Conservation (phyloP, 92 coral and sea anemone genomes). For the Galaxea fascicularis region DNA sequence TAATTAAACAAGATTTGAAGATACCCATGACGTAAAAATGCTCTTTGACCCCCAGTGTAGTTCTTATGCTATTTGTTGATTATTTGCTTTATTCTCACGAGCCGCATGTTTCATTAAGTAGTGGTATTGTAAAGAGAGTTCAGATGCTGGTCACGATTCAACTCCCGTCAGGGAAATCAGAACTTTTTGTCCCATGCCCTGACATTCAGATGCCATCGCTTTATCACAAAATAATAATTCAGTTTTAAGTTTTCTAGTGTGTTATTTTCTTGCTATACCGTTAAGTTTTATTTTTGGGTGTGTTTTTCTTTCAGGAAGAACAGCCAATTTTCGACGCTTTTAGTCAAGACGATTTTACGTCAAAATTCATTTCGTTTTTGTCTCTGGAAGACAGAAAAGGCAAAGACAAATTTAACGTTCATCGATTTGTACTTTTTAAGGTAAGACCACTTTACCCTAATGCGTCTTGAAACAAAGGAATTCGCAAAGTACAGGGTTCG, state of each 20-base stretch:
- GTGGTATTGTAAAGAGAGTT: background rate
- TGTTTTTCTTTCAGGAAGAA: slow-evolving; percentile 72
- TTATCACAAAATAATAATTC: no score
- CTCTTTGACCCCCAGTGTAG: no score
- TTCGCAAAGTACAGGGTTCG: no score
- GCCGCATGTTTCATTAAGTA: no score
- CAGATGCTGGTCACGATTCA: no score
- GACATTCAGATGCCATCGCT: no score
- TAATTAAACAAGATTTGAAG: no score
- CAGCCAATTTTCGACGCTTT: slow-evolving; percentile 87
- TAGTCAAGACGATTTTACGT: slow-evolving; percentile 84
- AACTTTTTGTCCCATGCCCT: no score
- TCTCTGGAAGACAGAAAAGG: slow-evolving; percentile 98
- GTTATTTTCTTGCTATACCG: background rate
- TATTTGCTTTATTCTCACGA: no score
- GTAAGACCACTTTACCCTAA: slow-evolving; percentile 27
- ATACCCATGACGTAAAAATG: no score
- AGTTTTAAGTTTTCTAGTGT: background rate
- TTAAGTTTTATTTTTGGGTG: background rate
- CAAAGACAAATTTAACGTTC: slow-evolving; percentile 92
- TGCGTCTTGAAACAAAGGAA: background rate
- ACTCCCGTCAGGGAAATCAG: no score
- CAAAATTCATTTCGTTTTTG: slow-evolving; percentile 83
- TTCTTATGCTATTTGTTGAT: no score
- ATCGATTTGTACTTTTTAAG: slow-evolving; percentile 93